Base-by-base conservation (phyloP, 2,888 invertebrate genomes). In the Tuta absoluta region DNA sequence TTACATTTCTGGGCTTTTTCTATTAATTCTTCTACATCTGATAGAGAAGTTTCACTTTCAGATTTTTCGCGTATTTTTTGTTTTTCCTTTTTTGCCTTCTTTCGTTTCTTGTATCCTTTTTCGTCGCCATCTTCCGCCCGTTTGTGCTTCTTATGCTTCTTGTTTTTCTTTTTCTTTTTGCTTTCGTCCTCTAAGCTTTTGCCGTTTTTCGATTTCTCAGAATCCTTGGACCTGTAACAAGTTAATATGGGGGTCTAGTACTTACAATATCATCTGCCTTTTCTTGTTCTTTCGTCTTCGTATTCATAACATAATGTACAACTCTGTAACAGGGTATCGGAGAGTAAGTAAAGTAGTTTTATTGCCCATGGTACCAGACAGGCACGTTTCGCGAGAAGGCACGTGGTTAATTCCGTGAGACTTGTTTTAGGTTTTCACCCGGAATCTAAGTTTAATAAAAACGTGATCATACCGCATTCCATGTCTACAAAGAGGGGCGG, bases 81-180 rank as follows among this genome's bases (percentile, higher is more conserved):
- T 91, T 74, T 94, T 83, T 82, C 94, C 92, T 84, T 95, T 92
- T 85, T 89, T 0, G 78, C 68, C 70, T 86, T 89, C 73, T 84
- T 88, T 76, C 93, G 94, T 78, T 94, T 95, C 74, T 94, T 94
- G 61, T 85, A 75, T 56, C 80, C 86, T 68, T 88, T 89, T 65
- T 87, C 87, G 38, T 92, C 92, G n/a, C 85, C 80, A 66, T 93
- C 93, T 23, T 79, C 73, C 70, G 93, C 93, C 72, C 93, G 93
- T 77, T 95, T 95, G 72, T 94, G 94, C 83, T 96, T 96, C 79
- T 95, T 95, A 73, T 94, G 92, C 71, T 93, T 93, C 72, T 93
- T 93, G 48, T 78, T 81, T 69, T 93, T 93, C 74, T 93, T 93
- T 70, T 86, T 92, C 70, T 91, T 93, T 70, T 84, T 91, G 17